Conservation (phyloP, 1,140 invertebrate species). For the Ridgeia piscesae region DNA sequence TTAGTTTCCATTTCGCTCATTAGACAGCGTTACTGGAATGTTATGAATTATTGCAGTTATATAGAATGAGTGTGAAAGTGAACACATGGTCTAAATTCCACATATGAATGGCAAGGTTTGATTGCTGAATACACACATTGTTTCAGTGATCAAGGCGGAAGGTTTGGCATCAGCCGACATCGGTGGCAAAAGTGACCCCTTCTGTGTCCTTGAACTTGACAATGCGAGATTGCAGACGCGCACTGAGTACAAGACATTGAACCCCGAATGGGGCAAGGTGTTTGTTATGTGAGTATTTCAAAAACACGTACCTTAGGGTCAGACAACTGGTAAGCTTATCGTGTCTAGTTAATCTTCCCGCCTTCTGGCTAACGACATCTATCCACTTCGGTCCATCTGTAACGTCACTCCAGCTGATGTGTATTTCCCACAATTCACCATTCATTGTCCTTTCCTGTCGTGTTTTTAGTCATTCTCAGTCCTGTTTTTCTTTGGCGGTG, state of each 20-base stretch:
- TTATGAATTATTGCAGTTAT: neutral
- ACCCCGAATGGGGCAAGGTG: conserved; percentile 97
- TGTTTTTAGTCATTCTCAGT: no score
- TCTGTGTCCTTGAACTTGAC: conserved; percentile 93
- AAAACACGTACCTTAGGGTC: neutral
- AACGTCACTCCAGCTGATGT: no score
- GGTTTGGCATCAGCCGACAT: conserved; percentile 52
- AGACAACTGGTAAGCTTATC: neutral
- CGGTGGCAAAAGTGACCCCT: conserved; percentile 78
- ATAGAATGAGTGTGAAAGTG: no score
- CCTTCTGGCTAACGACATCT: no score
- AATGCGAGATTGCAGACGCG: conserved; percentile 95
- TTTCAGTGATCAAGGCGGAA: conserved; percentile 52
- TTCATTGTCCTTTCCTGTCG: no score
- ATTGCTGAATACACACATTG: conserved; percentile 20
- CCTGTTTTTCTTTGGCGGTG: no score
- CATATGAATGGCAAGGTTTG: neutral
- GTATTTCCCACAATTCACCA: no score
- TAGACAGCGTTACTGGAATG: neutral
- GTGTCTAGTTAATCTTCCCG: no score
- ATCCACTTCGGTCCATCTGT: no score
- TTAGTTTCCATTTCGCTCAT: no score
- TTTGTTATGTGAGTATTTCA: conserved; percentile 87
- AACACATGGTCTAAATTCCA: neutral
- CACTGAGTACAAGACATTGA: conserved; percentile 96